Conservation (phyloP, 2,888 invertebrate species). For the Parnassius apollo region DNA sequence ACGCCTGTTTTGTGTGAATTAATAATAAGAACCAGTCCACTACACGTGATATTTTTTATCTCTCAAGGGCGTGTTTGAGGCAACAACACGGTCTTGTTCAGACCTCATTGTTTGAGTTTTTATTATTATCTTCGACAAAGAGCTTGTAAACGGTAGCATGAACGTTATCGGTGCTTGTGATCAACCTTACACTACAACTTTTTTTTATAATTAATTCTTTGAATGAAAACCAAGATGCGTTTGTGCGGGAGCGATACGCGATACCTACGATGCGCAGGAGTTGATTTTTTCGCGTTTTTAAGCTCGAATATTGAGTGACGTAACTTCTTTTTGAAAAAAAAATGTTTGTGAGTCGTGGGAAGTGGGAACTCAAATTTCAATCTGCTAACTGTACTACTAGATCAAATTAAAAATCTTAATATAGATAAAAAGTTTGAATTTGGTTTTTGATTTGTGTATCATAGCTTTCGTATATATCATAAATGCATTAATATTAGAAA, state of each 20-base stretch:
- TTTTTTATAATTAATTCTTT: slow-evolving; percentile 54
- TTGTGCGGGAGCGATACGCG: slow-evolving; percentile 61
- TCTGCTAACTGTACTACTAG: no score
- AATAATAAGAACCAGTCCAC: slow-evolving; percentile 56
- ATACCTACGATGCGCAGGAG: slow-evolving; percentile 48
- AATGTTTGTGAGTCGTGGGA: slow-evolving; percentile 18
- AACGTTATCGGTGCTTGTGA: slow-evolving; percentile 73
- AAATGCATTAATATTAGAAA: no score
- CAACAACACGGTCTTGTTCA: slow-evolving; percentile 58
- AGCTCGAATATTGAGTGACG: slow-evolving; percentile 50
- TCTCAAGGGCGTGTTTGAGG: slow-evolving; percentile 63
- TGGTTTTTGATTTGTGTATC: no score
- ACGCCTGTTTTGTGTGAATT: slow-evolving; percentile 47
- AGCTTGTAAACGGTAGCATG: slow-evolving; percentile 77
- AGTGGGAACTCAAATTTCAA: slow-evolving; percentile 18
- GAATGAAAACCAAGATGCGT: slow-evolving; percentile 55
- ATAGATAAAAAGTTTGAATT: no score
- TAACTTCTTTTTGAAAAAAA: slow-evolving; percentile 27
- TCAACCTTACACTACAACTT: slow-evolving; percentile 64
- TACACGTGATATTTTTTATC: slow-evolving; percentile 56
- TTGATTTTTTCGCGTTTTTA: slow-evolving; percentile 52
- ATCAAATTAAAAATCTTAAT: no score
- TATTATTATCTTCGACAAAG: slow-evolving; percentile 73
- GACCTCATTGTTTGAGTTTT: slow-evolving; percentile 72
- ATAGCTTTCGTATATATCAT: no score